Conservation (phyloP, 2,113 vertebrate genomes). For the Crotophaga sulcirostris region DNA sequence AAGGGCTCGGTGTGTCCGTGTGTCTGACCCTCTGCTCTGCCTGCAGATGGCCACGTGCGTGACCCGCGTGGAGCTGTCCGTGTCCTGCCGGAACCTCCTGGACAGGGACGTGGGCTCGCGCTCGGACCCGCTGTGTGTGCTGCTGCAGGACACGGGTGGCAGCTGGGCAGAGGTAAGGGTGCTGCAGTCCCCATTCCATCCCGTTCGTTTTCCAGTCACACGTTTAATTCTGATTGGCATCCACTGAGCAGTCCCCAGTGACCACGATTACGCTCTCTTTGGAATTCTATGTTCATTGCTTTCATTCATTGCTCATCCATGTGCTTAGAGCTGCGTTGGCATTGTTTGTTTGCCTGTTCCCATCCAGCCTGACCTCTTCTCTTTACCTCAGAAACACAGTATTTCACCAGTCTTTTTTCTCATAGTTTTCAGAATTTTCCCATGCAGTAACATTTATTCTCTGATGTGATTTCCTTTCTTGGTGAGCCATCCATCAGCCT, state of each 20-base stretch:
- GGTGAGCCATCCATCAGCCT: rapidly evolving
- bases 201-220: rapidly evolving
- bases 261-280: rapidly evolving
- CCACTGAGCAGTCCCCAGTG: rapidly evolving
- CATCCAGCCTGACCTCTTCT: rapidly evolving
- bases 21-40: constrained; percentile 1
- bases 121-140: constrained; percentile 90
- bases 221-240: rapidly evolving
- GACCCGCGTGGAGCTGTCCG: constrained; percentile 82
- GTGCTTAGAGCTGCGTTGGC: background rate
- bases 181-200: rapidly evolving
- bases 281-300: rapidly evolving
- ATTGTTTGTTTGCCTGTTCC: rapidly evolving
- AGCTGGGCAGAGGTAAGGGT: constrained; percentile 85
- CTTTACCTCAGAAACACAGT: too few relatives aligned
- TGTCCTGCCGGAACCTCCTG: constrained; percentile 87
- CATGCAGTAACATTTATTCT: rapidly evolving
- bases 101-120: constrained; percentile 89
- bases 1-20: too few relatives aligned
- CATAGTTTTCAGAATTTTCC: background rate
- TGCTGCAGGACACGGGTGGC: constrained; percentile 82
- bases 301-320: rapidly evolving
- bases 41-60: constrained; percentile 89
- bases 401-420: background rate
- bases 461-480: rapidly evolving